A percentile compares a stretch with the other conserved stretches of the same genome.
Conservation (phyloP, 2,113 vertebrate species). For the Gymnocephalus cernua region DNA sequence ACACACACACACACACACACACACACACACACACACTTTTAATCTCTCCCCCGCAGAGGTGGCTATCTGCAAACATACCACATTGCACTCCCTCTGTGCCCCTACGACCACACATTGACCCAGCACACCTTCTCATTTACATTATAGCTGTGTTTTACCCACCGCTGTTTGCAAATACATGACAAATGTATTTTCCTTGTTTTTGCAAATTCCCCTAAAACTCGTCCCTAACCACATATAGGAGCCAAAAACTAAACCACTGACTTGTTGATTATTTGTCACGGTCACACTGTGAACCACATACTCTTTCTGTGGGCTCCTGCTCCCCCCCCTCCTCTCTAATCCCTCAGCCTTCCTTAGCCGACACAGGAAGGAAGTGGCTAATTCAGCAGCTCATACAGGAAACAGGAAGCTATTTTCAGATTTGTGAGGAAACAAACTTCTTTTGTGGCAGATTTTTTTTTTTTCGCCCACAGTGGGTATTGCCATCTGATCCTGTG, state of each 20-base stretch:
- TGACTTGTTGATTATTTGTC: conserved; percentile 13
- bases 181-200: conserved; percentile 23
- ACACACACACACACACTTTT: conserved; percentile 18
- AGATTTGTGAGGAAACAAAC: conserved; percentile 62
- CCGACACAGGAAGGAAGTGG: conserved; percentile 71
- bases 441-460: conserved; percentile 45
- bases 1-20: conserved; percentile 13
- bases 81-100: conserved; percentile 34
- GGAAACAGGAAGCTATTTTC: conserved; percentile 82
- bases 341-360: not conserved
- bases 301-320: not conserved
- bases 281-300: not conserved
- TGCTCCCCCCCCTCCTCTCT: not conserved
- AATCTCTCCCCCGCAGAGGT: conserved; percentile 35
- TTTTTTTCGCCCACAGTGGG: conserved; percentile 9
- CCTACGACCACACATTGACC: conserved; percentile 18
- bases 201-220: conserved; percentile 21
- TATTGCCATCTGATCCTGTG: conserved; percentile 16
- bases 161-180: conserved; percentile 8
- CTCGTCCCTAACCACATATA: not conserved
- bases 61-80: conserved; percentile 33
- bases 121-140: not conserved
- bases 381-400: conserved; percentile 75
- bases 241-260: conserved; percentile 28
- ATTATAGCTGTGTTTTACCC: not conserved